Evolutionary conservation across 23 tunicate species (phyloP).

Genomic region (Clavelina lepadiformis): DNA sequence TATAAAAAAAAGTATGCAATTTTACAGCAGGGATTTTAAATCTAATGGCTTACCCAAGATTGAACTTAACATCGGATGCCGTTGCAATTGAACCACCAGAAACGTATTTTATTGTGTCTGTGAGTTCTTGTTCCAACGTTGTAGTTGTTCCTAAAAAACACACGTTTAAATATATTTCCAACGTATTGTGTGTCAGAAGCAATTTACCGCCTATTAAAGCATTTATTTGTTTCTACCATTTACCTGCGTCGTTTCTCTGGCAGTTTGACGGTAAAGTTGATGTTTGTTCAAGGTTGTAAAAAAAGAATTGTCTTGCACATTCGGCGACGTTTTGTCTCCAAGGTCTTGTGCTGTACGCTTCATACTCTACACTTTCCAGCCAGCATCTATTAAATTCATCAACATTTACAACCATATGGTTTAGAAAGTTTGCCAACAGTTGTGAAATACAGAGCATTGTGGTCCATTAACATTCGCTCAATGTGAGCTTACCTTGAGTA

Average conservation of each 20-base stretch:
- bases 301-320: slow-evolving; percentile 34
- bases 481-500: slow-evolving; percentile 48
- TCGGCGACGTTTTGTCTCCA: slow-evolving; percentile 32
- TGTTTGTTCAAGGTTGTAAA: slow-evolving; percentile 22
- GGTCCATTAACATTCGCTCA: neutral
- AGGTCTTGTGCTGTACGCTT: slow-evolving; percentile 11
- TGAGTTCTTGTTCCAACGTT: slow-evolving; percentile 24
- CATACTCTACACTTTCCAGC: slow-evolving; percentile 37
- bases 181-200: no score
- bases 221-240: no score
- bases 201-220: no score
- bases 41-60: slow-evolving; percentile 21
- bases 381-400: slow-evolving; percentile 43
- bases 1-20: neutral
- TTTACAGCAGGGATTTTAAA: neutral
- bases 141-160: slow-evolving; percentile 4
- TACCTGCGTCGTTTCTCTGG: slow-evolving; percentile 2
- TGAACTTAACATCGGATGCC: slow-evolving; percentile 39
- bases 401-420: neutral
- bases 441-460: neutral
- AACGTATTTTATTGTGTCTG: slow-evolving; percentile 6
- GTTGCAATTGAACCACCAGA: slow-evolving; percentile 50
- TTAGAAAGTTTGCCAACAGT: neutral
- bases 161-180: neutral
- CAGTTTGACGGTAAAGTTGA: slow-evolving; percentile 15